phyloP scores from a whole-genome alignment of 2,888 invertebrate genomes.

The Exephanes ischioxanthus region DNA sequence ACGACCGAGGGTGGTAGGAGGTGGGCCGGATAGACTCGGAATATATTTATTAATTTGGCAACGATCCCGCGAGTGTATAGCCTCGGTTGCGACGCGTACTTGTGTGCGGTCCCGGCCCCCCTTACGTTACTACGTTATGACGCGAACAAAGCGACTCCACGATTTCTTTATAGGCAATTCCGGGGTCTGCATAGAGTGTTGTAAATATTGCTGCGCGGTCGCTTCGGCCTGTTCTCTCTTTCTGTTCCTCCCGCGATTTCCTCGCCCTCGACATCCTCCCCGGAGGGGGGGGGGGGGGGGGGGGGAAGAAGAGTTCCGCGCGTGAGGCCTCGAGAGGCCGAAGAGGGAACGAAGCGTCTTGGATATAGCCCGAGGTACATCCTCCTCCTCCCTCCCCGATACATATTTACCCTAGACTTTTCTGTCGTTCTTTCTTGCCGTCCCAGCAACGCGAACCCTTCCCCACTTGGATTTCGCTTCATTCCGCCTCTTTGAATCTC shows the following conservation, averaged over 20 bases:
- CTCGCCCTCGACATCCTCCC: neutral
- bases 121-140: conserved; percentile 84
- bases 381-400: neutral
- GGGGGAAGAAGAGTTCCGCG: neutral
- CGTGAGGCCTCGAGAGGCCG: conserved; percentile 15
- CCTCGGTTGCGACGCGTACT: conserved; percentile 70
- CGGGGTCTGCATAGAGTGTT: conserved; percentile 81
- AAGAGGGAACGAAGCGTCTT: conserved; percentile 12
- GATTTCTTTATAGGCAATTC: conserved; percentile 85
- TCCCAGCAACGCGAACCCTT: neutral
- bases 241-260: conserved; percentile 17
- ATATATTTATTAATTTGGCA: conserved; percentile 85
- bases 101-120: conserved; percentile 61
- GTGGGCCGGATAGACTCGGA: conserved; percentile 77
- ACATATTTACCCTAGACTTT: conserved; percentile 64
- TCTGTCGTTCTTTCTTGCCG: conserved; percentile 25
- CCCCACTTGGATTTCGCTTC: conserved; percentile 16
- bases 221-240: conserved; percentile 23
- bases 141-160: conserved; percentile 84
- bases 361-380: conserved; percentile 1
- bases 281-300: neutral
- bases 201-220: conserved; percentile 79
- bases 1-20: conserved; percentile 41
- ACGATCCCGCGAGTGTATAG: conserved; percentile 80
- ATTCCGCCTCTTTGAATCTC: conserved; percentile 56